Evolutionary conservation across 2,888 invertebrate genomes (phyloP).

Genomic region (Sinodicranocentrus sp.): DNA sequence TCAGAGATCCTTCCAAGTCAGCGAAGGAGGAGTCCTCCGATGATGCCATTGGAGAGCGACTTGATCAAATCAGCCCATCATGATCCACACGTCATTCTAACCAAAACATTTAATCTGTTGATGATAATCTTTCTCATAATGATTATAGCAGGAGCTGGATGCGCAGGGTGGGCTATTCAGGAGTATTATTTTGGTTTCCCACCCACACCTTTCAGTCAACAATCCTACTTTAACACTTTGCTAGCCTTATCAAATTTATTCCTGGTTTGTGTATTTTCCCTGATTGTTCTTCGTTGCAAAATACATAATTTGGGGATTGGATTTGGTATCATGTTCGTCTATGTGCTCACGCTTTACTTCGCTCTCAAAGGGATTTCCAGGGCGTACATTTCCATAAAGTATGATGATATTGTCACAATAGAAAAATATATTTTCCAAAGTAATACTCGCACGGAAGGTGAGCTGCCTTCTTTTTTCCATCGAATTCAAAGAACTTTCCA

Average conservation of each 20-base stretch:
- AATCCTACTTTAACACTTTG: neutral
- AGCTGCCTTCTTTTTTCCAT: slow-evolving; percentile 35
- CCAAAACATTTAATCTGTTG: neutral
- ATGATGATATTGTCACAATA: slow-evolving; percentile 37
- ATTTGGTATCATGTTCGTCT: slow-evolving; percentile 14
- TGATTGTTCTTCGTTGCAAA: slow-evolving; percentile 12
- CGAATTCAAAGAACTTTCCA: slow-evolving; percentile 20
- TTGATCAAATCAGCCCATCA: neutral
- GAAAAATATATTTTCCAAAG: slow-evolving; percentile 28
- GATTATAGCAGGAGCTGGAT: neutral
- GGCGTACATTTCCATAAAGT: slow-evolving; percentile 18
- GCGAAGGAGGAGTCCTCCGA: too few relatives aligned
- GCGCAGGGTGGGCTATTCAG: neutral
- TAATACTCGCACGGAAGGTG: neutral
- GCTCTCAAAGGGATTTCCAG: slow-evolving; percentile 23
- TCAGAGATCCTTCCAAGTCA: too few relatives aligned
- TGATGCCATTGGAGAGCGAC: neutral
- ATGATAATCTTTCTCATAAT: slow-evolving; percentile 1
- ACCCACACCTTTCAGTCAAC: slow-evolving; percentile 23
- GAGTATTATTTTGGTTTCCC: slow-evolving; percentile 13
- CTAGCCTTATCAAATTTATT: slow-evolving; percentile 2
- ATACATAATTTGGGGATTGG: slow-evolving; percentile 15
- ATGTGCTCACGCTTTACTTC: slow-evolving; percentile 2
- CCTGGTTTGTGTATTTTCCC: slow-evolving; percentile 4
- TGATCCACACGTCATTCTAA: neutral